Percentiles rank a stretch among this genome's conserved stretches.
Conservation (phyloP, 2,113 vertebrate species). For the Butastur rufipennis region DNA sequence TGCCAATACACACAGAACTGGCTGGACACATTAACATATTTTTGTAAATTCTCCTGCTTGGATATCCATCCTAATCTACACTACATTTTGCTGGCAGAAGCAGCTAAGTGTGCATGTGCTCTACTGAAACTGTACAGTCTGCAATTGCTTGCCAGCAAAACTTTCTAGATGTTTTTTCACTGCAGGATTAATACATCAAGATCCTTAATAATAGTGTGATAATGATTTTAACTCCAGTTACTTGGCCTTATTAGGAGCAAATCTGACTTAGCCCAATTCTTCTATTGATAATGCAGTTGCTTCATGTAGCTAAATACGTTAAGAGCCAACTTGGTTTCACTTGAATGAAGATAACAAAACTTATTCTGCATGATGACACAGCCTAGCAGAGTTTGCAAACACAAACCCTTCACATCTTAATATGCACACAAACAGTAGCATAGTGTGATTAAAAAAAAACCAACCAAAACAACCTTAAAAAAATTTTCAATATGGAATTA, state of each 20-base stretch:
- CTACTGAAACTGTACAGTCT: neutral
- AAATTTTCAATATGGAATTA: neutral
- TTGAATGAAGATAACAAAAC: neutral
- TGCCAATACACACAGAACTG: neutral
- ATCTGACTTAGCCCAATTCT: neutral
- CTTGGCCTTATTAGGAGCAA: neutral
- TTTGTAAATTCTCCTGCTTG: neutral
- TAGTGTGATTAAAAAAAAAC: neutral
- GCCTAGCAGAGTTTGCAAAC: neutral
- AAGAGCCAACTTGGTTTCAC: neutral
- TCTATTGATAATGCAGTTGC: neutral
- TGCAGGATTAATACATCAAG: neutral
- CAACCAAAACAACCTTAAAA: neutral
- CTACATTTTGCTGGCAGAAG: neutral
- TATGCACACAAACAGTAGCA: neutral
- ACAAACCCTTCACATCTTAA: neutral
- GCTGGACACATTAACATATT: neutral
- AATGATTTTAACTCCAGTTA: neutral
- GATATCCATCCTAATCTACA: neutral
- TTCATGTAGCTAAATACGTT: neutral
- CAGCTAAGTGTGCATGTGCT: neutral
- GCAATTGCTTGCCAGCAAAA: neutral
- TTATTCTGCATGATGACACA: neutral
- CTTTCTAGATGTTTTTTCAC: neutral
- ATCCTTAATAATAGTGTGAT: neutral